phyloP scores from a whole-genome alignment of 1,140 invertebrate species.

The Drosophila pruinosa region DNA sequence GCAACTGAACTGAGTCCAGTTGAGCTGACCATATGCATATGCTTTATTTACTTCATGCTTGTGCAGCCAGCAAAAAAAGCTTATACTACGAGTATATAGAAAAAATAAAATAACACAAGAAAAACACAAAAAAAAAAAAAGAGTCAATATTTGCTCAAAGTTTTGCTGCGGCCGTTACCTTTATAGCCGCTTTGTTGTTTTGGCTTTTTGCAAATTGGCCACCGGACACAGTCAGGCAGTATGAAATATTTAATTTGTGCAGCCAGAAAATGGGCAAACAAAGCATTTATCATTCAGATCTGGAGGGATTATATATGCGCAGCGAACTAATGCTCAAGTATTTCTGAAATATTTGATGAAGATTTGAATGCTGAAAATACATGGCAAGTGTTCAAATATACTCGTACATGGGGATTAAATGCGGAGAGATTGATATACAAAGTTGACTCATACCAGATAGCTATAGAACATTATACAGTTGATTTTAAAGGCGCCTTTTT shows the following conservation, averaged over 20 bases:
- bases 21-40: conserved; percentile 57
- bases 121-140: conserved; percentile 29
- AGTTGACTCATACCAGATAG: too few relatives aligned
- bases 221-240: conserved; percentile 18
- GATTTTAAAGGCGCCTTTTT: too few relatives aligned
- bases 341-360: not conserved
- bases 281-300: not conserved
- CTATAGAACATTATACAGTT: too few relatives aligned
- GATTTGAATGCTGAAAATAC: not conserved
- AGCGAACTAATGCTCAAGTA: not conserved
- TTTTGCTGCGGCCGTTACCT: conserved; percentile 32
- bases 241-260: conserved; percentile 33
- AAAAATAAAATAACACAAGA: conserved; percentile 31
- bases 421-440: too few relatives aligned
- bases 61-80: conserved; percentile 28
- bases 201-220: conserved; percentile 37
- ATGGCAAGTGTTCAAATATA: too few relatives aligned
- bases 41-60: conserved; percentile 52
- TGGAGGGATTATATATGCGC: not conserved
- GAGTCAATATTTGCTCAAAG: conserved; percentile 66
- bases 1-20: conserved; percentile 16
- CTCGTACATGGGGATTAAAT: too few relatives aligned
- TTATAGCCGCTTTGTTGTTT: conserved; percentile 24
- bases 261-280: not conserved
- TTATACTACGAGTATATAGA: not conserved